Evolutionary conservation across 2,888 invertebrate genomes (phyloP), one percentile per base, ranked within the genome.

Genomic region (Hydrotaea cyrtoneurina): DNA sequence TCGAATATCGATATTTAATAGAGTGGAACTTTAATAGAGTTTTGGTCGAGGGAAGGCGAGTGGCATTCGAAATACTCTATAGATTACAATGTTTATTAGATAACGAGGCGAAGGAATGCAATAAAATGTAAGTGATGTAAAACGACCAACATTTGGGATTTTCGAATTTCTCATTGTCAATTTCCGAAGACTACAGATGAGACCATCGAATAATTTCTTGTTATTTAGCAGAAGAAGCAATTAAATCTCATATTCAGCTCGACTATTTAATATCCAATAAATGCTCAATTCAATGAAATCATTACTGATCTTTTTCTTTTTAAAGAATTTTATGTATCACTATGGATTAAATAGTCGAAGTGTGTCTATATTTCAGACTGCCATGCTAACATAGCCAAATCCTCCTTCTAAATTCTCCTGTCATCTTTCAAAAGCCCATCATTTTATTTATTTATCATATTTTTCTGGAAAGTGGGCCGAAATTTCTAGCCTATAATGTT

Each of bases 1-100:
- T 79, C 79, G 76, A 50, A 82, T 79, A 85, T 85, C 55, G 84
- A 85, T 82, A 82, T 85, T 85, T 85, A 85, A 85, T 85, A 85
- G 84, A 85, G 81, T 82, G 84, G 76, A 85, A 85, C 81, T 82
- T 77, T 66, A 36, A 79, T 82, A 57, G 59, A 55, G 77, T 82
- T 82, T 85, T 46, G 69, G 43, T 15, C 15, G 46, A 46, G 23
- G 15, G 46, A 15, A 46, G 69, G 23, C 23, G 21, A 23, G 21
- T 46, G 69, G 46, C 7, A 15, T 15, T 46, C 43, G 19, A 21
- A 66, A 66, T 21, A 21, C 43, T 21, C 69, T 43, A 36, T 19
- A 13, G 66, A 66, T 43, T 39, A 13, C 43, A 23, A 69, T 69
- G 69, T 69, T 69, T 69, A 69, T 69, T 39, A 43, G 69, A 69